phyloP scores from a whole-genome alignment of 2,888 invertebrate species.

The Pyrrhia umbra region DNA sequence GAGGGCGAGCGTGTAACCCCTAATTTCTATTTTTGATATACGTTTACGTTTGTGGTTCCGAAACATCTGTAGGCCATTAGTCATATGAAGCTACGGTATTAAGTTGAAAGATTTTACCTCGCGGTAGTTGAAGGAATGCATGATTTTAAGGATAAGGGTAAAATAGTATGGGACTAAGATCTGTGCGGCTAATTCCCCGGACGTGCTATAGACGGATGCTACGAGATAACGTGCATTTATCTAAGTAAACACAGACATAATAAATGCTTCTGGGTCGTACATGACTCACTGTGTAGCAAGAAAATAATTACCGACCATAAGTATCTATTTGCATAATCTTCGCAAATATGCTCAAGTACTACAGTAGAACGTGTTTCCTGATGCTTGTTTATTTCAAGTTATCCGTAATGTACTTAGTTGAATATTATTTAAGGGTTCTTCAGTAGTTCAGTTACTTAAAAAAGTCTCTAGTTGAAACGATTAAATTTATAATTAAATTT shows the following conservation, averaged over 20 bases:
- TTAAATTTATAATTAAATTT: too few species aligned
- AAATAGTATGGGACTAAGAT: slow-evolving; percentile 62
- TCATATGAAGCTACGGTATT: slow-evolving; percentile 79
- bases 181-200: slow-evolving; percentile 73
- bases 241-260: slow-evolving; percentile 62
- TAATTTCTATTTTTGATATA: slow-evolving; percentile 87
- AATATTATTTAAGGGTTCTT: too few species aligned
- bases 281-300: slow-evolving; percentile 48
- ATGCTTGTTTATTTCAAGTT: not conserved
- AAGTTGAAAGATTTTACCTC: slow-evolving; percentile 62
- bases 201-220: slow-evolving; percentile 73
- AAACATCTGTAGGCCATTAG: slow-evolving; percentile 84
- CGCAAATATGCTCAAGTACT: slow-evolving; percentile 22
- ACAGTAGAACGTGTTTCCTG: not conserved
- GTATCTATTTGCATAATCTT: slow-evolving; percentile 56
- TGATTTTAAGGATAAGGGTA: slow-evolving; percentile 66
- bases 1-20: slow-evolving; percentile 82
- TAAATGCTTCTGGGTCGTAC: slow-evolving; percentile 58
- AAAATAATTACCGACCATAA: slow-evolving; percentile 57
- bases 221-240: slow-evolving; percentile 67
- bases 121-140: slow-evolving; percentile 61
- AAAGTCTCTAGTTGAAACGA: too few species aligned
- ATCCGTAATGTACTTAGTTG: too few species aligned
- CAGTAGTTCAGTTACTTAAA: too few species aligned
- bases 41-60: slow-evolving; percentile 57